Base-by-base conservation (phyloP, 2,888 invertebrate species). In the Phyto melanocephala region DNA sequence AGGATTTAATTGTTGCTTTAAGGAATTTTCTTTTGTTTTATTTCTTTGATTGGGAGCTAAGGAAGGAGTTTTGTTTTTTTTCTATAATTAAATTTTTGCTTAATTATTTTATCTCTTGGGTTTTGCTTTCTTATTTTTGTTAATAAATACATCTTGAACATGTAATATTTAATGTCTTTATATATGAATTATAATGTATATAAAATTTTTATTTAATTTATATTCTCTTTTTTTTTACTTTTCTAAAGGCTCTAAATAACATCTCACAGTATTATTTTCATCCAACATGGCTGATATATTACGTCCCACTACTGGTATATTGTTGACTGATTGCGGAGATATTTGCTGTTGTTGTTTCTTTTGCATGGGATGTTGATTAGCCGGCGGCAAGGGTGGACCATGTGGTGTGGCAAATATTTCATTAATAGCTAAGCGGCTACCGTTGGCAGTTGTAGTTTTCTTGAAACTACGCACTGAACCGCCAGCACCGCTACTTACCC, bases 251-350 rank as follows among this genome's bases (percentile, higher is more conserved):
- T 96, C 96, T 87, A 96, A 91, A 89, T 96, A 96, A 91, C 96
- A 96, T 77, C 96, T 95, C 79, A 97, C 96, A 81, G 96, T 96
- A 88, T 95, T 95, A 87, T 95, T 95, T 56, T 96, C 96, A 89
- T 96, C 96, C 70, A 96, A 92, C 82, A 96, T 96, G 13, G 96
- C 96, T 33, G 96, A 91, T 77, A 91, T 84, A 85, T 91, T 90
- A 42, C 90, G 88, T 15, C 88, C 88, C 67, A 82, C 82, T 42
- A 81, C 78, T 45, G 82, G 82, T 28, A 79, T 75, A 79, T 76
- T 81, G 20, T 76, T 80, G 71, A 87, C 86, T 71, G 88, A 88
- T 72, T 87, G 90, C 77, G 84, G 84, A 35, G 84, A 86, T 60
- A 87, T 87, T 68, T 86, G 80, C 33, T 65, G 63, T 63, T 62